Base-by-base conservation (phyloP, 53 echinoderm and acorn worm genomes). In the Crossaster papposus region DNA sequence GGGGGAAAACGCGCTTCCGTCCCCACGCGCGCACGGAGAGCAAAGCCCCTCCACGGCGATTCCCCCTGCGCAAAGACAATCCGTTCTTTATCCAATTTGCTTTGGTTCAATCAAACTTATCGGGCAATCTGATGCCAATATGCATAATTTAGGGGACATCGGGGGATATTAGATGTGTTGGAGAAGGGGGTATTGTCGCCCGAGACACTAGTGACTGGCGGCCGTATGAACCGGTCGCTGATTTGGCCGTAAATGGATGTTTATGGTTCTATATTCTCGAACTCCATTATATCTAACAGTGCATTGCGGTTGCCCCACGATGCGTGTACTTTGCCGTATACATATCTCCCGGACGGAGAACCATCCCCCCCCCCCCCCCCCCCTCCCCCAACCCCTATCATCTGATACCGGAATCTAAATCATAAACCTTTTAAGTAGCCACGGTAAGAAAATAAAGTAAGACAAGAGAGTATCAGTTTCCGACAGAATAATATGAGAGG, bases 41-140 rank as follows among this genome's bases (percentile, higher is more conserved):
- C 24, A 83, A 38, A 73, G 15, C 36, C 50, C 78, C 78, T 37
- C 78, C 84, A 52, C 51, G 54, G 30, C 32, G 71, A 52, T 84
- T 31, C 83, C 84, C 80, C 65, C 31, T 51, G 84, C 84, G 84
- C 84, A 84, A 84, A 84, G 84, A 84, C 84, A 84, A 84, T 84
- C 84, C 84, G 72, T 71, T 53, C 84, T 84, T 84, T 72, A 84
- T 84, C 84, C 84, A 84, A 84, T 84, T 84, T 84, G 71, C 84
- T 70, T 84, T 52, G 84, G 84, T 84, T 84, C 84, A 84, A 84
- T 84, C 84, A 84, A 84, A 84, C 72, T 84, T 84, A 84, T 84
- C 84, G 73, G 84, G 84, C 84, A 84, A 84, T 84, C 84, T 84
- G 84, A 84, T 84, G 84, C 84, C 84, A 84, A 84, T 84, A 72